These are phyloP conservation scores for Amblyopsis hoosieri DNA, from an alignment of 2,797 vertebrate genomes.

Conservation along the genomic window DNA sequence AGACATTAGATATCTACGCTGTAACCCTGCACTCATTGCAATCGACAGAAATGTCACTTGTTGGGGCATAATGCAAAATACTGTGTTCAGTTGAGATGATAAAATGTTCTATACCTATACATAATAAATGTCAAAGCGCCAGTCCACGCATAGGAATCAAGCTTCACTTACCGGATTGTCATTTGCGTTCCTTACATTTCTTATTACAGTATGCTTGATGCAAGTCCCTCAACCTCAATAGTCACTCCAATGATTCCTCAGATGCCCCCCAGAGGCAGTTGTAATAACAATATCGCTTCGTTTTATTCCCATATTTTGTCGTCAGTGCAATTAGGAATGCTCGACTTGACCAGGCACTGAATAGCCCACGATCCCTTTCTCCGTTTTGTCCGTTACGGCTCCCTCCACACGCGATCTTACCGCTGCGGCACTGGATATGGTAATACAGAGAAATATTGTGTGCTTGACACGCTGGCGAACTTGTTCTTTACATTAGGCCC, in stretches of 20 bases:
- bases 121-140: neutral
- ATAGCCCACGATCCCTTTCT: constrained; percentile 59
- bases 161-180: constrained; percentile 63
- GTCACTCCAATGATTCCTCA: constrained; percentile 23
- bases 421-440: constrained; percentile 71
- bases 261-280: constrained; percentile 57
- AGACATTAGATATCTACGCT: neutral
- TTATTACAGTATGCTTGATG: constrained; percentile 32
- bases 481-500: constrained; percentile 46
- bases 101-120: constrained; percentile 42
- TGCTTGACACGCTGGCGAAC: constrained; percentile 56
- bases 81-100: no score
- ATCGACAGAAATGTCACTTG: neutral
- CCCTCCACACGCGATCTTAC: constrained; percentile 73
- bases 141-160: constrained; percentile 55
- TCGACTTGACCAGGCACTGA: constrained; percentile 68
- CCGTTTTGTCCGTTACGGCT: constrained; percentile 53
- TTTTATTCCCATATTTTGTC: constrained; percentile 76
- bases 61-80: neutral
- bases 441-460: constrained; percentile 55
- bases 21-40: no score
- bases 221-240: constrained; percentile 25
- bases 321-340: constrained; percentile 57
- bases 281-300: constrained; percentile 58
- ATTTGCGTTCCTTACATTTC: constrained; percentile 39